Evolutionary conservation across 2,797 vertebrate species (phyloP), one percentile per base, ranked within the genome.

Genomic region (Poecilia wingei): DNA sequence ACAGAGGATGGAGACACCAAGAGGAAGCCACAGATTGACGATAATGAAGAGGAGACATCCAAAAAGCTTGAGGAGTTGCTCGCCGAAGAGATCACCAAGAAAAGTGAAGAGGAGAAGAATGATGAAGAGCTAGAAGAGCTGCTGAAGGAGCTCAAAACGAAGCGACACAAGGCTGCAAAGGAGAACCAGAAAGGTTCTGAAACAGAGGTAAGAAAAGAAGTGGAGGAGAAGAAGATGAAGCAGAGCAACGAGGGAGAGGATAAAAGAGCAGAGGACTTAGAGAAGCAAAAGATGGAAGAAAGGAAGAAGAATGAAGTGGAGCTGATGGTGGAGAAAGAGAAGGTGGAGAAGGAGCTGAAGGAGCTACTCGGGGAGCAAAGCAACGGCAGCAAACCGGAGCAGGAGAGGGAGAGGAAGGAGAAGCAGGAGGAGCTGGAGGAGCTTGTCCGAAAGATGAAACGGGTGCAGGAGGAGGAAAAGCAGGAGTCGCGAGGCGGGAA

Each of bases 401-500:
- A 93, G 83, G 90, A 95, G 82, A 85, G 59, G 46, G 86, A 93
- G 90, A 88, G 85, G 87, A 94, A 88, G 90, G 87, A 92, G 85
- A 95, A 92, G 78, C 92, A 94, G 86, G 94, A 95, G 88, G 94
- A 95, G 89, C 92, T 96, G 90, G 92, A 94, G 0, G 96, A 94
- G 79, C 93, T 95, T 20, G 18, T 95, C 18, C 91, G 80, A 84
- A 93, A 95, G 85, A 94, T 95, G 89, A 92, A 95, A 69, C 85
- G 83, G n/a, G 91, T 89, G 84, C 84, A 91, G 74, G 84, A 91
- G 84, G 70, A 89, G 64, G 66, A 84, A n/a, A 72, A 88, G 49
- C 53, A 91, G 78, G 88, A 88, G 68, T 76, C 8, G 70, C 82
- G 82, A 74, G 74, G 41, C 0, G 68, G 72, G 25, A 83, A 79